Conservation (phyloP, 2,113 vertebrate genomes). For the Hyperopisus bebe region DNA sequence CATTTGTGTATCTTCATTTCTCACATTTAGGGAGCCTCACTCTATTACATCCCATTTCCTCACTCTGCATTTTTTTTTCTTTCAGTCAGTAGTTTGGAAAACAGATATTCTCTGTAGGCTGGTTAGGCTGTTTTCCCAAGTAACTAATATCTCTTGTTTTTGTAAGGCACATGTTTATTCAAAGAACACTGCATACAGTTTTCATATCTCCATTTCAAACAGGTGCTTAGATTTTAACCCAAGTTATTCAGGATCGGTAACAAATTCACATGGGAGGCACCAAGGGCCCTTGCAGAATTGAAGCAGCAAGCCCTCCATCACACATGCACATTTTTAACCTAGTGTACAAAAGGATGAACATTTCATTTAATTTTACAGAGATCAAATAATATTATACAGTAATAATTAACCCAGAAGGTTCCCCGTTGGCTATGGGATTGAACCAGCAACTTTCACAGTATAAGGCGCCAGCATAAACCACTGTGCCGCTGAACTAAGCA, state of each 20-base stretch:
- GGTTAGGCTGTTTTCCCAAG: neutral
- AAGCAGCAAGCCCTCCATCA: neutral
- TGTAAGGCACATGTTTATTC: neutral
- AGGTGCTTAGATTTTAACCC: neutral
- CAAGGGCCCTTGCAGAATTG: neutral
- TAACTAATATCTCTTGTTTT: neutral
- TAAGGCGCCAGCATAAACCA: too few relatives aligned
- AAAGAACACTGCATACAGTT: neutral
- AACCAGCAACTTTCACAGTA: too few relatives aligned
- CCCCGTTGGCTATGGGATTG: too few relatives aligned
- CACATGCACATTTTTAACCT: neutral
- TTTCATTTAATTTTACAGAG: too few relatives aligned
- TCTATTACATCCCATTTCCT: neutral
- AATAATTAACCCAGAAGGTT: too few relatives aligned
- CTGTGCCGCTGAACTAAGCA: too few relatives aligned
- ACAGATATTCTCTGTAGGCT: neutral
- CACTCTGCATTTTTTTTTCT: neutral
- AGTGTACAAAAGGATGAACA: neutral
- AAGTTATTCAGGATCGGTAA: neutral
- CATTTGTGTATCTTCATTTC: slow-evolving; percentile 6
- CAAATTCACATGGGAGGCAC: neutral
- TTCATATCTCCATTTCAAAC: neutral
- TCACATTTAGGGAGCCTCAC: neutral
- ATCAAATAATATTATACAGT: too few relatives aligned
- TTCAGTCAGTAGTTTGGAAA: neutral